Evolutionary conservation across 1,140 invertebrate genomes (phyloP), one percentile per base, ranked within the genome.

Genomic region (Megathymus violae): DNA sequence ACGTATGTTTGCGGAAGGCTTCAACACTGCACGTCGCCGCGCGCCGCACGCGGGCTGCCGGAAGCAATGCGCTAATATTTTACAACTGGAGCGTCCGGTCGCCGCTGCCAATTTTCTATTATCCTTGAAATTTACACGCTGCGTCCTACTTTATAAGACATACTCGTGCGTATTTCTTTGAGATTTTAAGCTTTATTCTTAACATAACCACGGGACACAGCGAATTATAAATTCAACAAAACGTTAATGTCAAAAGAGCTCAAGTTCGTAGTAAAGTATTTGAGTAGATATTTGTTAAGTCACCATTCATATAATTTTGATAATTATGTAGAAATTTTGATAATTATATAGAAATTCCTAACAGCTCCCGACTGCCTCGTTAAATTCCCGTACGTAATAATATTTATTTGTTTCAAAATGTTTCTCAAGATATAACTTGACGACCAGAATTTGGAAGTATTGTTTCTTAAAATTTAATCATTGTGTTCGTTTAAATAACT

Each of bases 61-160:
- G 41, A 59, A 59, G 54, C 46, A 59, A 59, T 59, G 54, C 54
- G 16, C 54, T 59, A 59, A 59, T 59, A 59, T 59, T 59, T 59
- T 59, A 59, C 54, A 46, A 59, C 27, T 41, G 31, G 36, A 46
- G 56, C 46, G 34, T 59, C 56, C 56, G 56, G 56, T 6, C 10
- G 27, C 15, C 43, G 56, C 56, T 59, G 56, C 56, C 56, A 59
- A 59, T 59, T 59, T 47, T 59, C 56, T 47, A 59, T 59, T 47
- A 59, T 59, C 56, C 56, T 46, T 59, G 56, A 59, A 59, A 47
- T 59, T 59, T 59, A 47, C 56, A 58, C 52, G 52, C 52, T 22
- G 16, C 16, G 52, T 31, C 40, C 51, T 25, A 54, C 36, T 54
- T 58, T 58, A 41, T 58, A 58, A 58, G 52, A 58, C 44, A 44